These are phyloP conservation scores for Ophioninae sp. DNA, from an alignment of 2,888 invertebrate genomes.

Conservation along the genomic window DNA sequence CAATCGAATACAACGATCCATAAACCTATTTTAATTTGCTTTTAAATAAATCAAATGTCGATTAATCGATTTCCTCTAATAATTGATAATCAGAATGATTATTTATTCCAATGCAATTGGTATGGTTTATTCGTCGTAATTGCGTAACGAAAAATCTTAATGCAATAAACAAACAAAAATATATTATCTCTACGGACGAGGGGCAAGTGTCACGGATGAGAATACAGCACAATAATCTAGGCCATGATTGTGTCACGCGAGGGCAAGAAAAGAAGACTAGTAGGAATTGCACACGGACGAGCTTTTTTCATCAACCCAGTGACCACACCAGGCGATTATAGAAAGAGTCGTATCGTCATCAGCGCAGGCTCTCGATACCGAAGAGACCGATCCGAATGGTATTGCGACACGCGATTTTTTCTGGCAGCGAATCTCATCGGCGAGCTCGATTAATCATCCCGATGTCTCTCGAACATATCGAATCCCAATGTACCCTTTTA, in stretches of 20 bases:
- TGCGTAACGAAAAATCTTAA: no score
- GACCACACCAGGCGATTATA: conserved; percentile 43
- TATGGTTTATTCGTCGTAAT: no score
- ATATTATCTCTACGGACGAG: neutral
- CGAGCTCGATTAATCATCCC: conserved; percentile 36
- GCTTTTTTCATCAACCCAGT: conserved; percentile 49
- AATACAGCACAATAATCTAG: conserved; percentile 43
- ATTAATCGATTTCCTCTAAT: no score
- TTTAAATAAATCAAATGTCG: no score
- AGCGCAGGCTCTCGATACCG: conserved; percentile 23
- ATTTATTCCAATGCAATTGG: no score
- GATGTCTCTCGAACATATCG: neutral
- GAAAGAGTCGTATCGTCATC: conserved; percentile 35
- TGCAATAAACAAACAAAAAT: no score
- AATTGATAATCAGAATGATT: no score
- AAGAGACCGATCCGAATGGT: conserved; percentile 2
- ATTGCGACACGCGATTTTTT: conserved; percentile 38
- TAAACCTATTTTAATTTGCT: no score
- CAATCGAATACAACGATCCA: no score
- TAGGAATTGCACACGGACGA: conserved; percentile 38
- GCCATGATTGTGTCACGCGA: conserved; percentile 57
- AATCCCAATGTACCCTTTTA: neutral
- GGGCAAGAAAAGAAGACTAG: conserved; percentile 4
- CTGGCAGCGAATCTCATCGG: conserved; percentile 32
- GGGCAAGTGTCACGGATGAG: conserved; percentile 17